These are phyloP conservation scores for Chymomyza costata DNA, from an alignment of 1,140 invertebrate genomes.

Conservation along the genomic window DNA sequence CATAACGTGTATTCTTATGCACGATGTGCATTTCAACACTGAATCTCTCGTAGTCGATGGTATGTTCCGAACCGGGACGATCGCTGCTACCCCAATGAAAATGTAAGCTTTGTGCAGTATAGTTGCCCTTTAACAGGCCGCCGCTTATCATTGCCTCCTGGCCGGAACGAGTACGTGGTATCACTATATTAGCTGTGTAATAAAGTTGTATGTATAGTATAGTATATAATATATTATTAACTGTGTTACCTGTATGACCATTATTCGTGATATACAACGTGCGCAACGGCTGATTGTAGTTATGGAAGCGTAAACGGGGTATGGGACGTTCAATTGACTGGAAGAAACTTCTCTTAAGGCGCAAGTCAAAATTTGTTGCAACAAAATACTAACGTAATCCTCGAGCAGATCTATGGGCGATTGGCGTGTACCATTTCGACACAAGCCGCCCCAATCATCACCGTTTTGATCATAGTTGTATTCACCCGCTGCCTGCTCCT, in stretches of 20 bases:
- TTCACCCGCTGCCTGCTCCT: slow-evolving; percentile 27
- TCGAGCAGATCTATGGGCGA: slow-evolving; percentile 38
- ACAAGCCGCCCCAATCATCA: slow-evolving; percentile 48
- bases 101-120: slow-evolving; percentile 80
- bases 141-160: slow-evolving; percentile 79
- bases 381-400: slow-evolving; percentile 24
- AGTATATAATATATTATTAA: too few species aligned
- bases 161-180: slow-evolving; percentile 27
- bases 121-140: slow-evolving; percentile 77
- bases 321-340: slow-evolving; percentile 15
- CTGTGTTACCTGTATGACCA: slow-evolving; percentile 45
- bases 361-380: neutral
- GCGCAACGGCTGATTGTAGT: slow-evolving; percentile 38
- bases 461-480: slow-evolving; percentile 59
- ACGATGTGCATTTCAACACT: slow-evolving; percentile 68
- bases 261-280: slow-evolving; percentile 39
- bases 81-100: slow-evolving; percentile 80
- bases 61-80: slow-evolving; percentile 51
- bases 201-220: neutral
- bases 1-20: slow-evolving; percentile 49
- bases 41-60: slow-evolving; percentile 37
- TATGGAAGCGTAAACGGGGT: slow-evolving; percentile 31
- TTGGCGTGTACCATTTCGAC: slow-evolving; percentile 25
- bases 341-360: neutral
- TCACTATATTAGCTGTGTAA: slow-evolving; percentile 38